Percentiles rank a stretch among this genome's conserved stretches.
Conservation (phyloP, 2,888 invertebrate genomes). For the Tinea trinotella region DNA sequence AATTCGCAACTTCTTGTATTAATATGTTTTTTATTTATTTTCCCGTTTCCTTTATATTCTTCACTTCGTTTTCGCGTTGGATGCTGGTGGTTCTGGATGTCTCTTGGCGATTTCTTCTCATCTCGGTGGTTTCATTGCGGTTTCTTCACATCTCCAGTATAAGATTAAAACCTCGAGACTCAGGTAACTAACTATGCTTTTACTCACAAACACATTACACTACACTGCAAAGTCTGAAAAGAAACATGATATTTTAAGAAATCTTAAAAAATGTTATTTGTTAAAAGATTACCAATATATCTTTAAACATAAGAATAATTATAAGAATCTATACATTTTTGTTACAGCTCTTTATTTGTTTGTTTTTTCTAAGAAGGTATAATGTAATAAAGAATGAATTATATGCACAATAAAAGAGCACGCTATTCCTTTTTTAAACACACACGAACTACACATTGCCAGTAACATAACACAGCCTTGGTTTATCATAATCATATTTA, state of each 20-base stretch:
- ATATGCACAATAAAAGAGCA: neutral
- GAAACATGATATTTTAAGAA: neutral
- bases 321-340: conserved; percentile 27
- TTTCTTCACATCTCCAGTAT: conserved; percentile 38
- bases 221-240: neutral
- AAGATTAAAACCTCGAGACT: conserved; percentile 51
- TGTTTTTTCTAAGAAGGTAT: conserved; percentile 21
- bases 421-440: neutral
- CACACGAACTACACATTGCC: neutral
- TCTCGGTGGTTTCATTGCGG: conserved; percentile 21
- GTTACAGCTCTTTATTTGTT: conserved; percentile 27
- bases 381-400: neutral
- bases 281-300: conserved; percentile 19
- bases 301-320: conserved; percentile 19
- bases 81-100: conserved; percentile 1
- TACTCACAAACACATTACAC: conserved; percentile 2
- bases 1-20: conserved; percentile 1
- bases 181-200: conserved; percentile 37
- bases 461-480: neutral
- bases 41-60: conserved; percentile 37
- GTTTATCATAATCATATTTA: neutral
- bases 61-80: neutral
- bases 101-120: conserved; percentile 25
- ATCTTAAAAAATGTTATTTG: neutral
- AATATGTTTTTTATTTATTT: conserved; percentile 26